Conservation (phyloP, 2,797 vertebrate species). For the Furcifer pardalis region DNA sequence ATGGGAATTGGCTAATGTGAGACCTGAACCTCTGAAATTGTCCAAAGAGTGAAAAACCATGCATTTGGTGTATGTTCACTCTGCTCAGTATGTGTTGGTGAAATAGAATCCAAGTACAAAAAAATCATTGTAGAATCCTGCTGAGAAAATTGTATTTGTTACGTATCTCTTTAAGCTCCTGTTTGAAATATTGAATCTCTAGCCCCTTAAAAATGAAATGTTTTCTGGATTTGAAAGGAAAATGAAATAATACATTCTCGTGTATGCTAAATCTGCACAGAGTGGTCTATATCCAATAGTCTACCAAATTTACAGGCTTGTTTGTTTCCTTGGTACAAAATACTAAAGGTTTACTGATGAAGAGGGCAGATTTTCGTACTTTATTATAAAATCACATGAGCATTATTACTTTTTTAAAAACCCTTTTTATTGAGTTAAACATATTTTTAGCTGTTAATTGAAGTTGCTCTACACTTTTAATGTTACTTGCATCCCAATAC, state of each 20-base stretch:
- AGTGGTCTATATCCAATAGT: too few species aligned
- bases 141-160: not conserved
- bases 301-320: too few species aligned
- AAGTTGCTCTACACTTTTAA: slow-evolving; percentile 46
- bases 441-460: slow-evolving; percentile 30
- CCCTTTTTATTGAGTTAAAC: not conserved
- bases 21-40: not conserved
- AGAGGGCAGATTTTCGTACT: not conserved
- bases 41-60: not conserved
- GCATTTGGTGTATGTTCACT: not conserved
- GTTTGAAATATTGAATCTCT: not conserved
- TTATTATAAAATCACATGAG: not conserved
- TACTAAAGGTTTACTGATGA: not conserved
- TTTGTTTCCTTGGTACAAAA: not conserved
- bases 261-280: not conserved
- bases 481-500: not conserved
- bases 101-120: not conserved
- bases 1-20: not conserved
- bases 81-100: not conserved
- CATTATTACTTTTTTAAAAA: not conserved
- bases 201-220: not conserved
- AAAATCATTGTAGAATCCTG: not conserved
- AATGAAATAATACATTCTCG: slow-evolving; percentile 37
- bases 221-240: slow-evolving; percentile 17
- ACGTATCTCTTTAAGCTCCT: not conserved